Percentiles rank a stretch among this genome's conserved stretches.
phyloP scores from a whole-genome alignment of 2,888 invertebrate genomes.

The Drosophila buzzatii region DNA sequence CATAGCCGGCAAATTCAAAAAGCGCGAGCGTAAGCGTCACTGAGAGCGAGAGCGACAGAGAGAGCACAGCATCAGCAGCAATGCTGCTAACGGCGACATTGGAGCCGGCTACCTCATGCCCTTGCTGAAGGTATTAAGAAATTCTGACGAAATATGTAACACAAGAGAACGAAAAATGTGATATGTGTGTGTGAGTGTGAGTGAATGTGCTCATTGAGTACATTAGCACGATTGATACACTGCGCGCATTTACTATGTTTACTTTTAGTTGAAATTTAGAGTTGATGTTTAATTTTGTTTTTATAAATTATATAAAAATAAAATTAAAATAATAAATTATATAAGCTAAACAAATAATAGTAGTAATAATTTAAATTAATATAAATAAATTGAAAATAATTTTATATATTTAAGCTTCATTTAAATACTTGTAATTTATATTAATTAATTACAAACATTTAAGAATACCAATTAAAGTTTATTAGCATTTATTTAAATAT shows the following conservation, averaged over 20 bases:
- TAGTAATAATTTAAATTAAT: no score
- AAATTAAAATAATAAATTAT: no score
- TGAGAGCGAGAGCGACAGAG: conserved; percentile 17
- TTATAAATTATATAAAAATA: no score
- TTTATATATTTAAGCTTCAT: no score
- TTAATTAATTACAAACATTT: no score
- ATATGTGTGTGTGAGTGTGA: not conserved
- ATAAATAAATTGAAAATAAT: no score
- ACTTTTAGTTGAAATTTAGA: not conserved
- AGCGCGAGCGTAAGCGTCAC: conserved; percentile 12
- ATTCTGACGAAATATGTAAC: not conserved
- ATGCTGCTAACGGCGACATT: conserved; percentile 47
- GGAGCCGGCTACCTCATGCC: conserved; percentile 58
- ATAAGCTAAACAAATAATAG: no score
- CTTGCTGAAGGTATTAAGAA: conserved; percentile 14
- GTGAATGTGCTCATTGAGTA: not conserved
- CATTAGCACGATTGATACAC: not conserved
- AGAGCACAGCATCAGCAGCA: conserved; percentile 47
- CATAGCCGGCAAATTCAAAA: conserved; percentile 48
- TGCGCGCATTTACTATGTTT: not conserved
- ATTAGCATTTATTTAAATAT: no score
- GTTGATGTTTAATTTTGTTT: not conserved
- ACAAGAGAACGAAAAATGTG: not conserved
- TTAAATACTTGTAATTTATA: no score
- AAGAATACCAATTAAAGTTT: no score